These are phyloP conservation scores for Luperina testacea DNA, from an alignment of 2,888 invertebrate species.

Conservation along the genomic window DNA sequence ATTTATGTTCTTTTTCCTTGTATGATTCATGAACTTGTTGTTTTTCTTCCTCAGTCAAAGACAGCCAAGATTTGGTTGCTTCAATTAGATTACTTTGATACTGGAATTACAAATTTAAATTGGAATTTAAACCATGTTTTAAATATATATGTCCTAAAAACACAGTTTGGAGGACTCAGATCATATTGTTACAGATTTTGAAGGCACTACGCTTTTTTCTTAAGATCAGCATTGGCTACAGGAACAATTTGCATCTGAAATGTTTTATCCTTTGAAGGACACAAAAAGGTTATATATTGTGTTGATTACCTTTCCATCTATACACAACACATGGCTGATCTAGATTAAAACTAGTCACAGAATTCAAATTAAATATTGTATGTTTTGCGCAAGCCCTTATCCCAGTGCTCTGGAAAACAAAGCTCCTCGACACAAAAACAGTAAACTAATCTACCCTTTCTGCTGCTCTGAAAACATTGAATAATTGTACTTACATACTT, in stretches of 20 bases:
- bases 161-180: neutral
- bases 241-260: neutral
- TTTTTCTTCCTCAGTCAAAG: slow-evolving; percentile 76
- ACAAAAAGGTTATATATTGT: neutral
- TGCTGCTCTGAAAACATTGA: neutral
- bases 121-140: no score
- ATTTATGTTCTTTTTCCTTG: slow-evolving; percentile 68
- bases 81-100: slow-evolving; percentile 66
- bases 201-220: no score
- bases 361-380: neutral
- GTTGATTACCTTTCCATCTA: neutral
- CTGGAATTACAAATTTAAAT: slow-evolving; percentile 64
- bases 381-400: neutral
- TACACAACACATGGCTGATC: neutral
- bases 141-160: neutral
- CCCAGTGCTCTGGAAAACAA: neutral
- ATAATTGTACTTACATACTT: neutral
- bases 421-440: neutral
- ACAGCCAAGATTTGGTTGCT: slow-evolving; percentile 81
- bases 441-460: neutral
- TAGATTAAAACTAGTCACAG: neutral
- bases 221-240: neutral
- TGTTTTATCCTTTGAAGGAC: neutral
- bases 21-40: slow-evolving; percentile 72
- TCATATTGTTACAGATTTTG: neutral